These are phyloP conservation scores for Monopterus albus DNA, from an alignment of 2,113 vertebrate species.

Conservation along the genomic window DNA sequence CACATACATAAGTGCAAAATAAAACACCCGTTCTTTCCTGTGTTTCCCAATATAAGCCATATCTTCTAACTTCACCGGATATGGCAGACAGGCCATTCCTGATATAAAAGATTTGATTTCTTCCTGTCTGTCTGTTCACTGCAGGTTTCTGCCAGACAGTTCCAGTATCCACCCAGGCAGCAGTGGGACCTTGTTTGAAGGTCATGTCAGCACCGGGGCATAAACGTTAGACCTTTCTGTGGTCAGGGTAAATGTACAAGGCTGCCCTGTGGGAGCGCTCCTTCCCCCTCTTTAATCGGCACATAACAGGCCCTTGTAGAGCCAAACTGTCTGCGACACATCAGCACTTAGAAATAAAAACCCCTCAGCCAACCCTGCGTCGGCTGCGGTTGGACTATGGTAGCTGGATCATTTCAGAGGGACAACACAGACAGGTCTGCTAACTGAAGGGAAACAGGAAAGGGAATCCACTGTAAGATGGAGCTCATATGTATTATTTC, in stretches of 20 bases:
- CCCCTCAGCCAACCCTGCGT: slow-evolving; percentile 62
- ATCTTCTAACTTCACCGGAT: slow-evolving; percentile 67
- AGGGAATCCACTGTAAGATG: slow-evolving; percentile 17
- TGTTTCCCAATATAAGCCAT: slow-evolving; percentile 64
- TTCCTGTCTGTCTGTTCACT: slow-evolving; percentile 72
- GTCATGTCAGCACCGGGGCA: slow-evolving; percentile 79
- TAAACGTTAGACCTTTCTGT: slow-evolving; percentile 84
- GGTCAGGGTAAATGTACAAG: slow-evolving; percentile 85
- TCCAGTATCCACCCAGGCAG: slow-evolving; percentile 73
- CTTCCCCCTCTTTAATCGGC: slow-evolving; percentile 82
- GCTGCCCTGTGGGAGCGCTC: slow-evolving; percentile 77
- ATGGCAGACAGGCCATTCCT: slow-evolving; percentile 59
- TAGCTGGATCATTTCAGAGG: slow-evolving; percentile 68
- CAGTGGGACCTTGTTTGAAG: slow-evolving; percentile 80
- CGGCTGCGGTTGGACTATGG: slow-evolving; percentile 70
- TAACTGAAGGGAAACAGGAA: slow-evolving; percentile 28
- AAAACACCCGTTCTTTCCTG: slow-evolving; percentile 48
- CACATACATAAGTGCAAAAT: slow-evolving; percentile 53
- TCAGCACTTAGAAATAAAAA: slow-evolving; percentile 82
- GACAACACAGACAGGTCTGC: slow-evolving; percentile 58
- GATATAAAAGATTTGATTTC: slow-evolving; percentile 76
- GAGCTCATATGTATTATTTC: background rate
- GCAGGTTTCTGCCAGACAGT: slow-evolving; percentile 70
- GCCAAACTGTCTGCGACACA: slow-evolving; percentile 83
- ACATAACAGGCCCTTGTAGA: slow-evolving; percentile 80